Evolutionary conservation across 2,113 vertebrate genomes (phyloP), one percentile per base, ranked within the genome.

Genomic region (Hucho hucho): DNA sequence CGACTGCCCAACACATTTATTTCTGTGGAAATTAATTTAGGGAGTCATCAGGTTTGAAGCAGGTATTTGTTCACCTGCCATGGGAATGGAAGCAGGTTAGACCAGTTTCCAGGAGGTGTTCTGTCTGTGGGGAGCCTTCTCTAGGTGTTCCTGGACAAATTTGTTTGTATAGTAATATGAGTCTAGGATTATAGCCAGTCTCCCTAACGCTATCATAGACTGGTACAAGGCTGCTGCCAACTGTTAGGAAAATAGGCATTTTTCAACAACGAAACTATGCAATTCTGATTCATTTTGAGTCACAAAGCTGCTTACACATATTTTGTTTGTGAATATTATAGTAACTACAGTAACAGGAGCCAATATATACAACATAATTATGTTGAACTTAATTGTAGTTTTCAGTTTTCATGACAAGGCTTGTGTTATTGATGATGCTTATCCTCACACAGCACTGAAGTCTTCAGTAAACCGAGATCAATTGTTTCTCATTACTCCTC

Each of bases 11-110:
- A 32, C 32, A 32, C 32, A 32, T 32, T 32, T 32, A 32, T 32
- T 32, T 32, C 1, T 32, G 32, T 32, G 0, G 6, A 32, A 32
- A 32, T 32, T 0, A 32, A 32, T 32, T 32, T 32, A 32, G 6
- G 32, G 6, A 32, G 32, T 32, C 32, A 32, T 32, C 6, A 32
- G 6, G 1, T 32, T 32, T 32, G 6, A 32, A 32, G 32, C 32
- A 32, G 32, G 32, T 32, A 7, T 32, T 32, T 32, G 7, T 61
- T 61, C 32, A 72, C 79, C 68, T 80, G 75, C 75, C 4, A 3
- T 85, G 88, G 83, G 86, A 86, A 75, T 16, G 7, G 59, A 25
- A 90, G 53, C 89, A 1, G 26, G 90, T 83, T 81, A 0, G 64
- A 83, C 90, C 4, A 16, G 79, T 87, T 89, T 81, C 3, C 1